A percentile compares a stretch with the other conserved stretches of the same genome.
Evolutionary conservation across 2,888 invertebrate genomes (phyloP).

Genomic region (Fabriciana adippe): DNA sequence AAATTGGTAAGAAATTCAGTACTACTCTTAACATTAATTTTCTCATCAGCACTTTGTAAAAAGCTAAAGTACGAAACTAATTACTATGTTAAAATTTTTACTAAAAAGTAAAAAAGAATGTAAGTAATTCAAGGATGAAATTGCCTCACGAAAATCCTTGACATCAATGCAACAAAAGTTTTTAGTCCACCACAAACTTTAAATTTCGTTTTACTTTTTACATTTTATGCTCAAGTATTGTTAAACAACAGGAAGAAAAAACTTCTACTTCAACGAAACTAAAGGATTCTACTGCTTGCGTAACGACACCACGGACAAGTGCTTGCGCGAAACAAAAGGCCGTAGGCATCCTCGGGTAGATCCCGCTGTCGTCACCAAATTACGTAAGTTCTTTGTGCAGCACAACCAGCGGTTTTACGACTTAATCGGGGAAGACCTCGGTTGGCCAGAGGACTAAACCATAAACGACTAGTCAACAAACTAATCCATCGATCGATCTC

Average conservation of each 20-base stretch:
- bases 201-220: conserved; percentile 30
- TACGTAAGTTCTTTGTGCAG: conserved; percentile 93
- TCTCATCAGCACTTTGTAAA: background rate
- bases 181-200: conserved; percentile 22
- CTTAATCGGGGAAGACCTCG: conserved; percentile 94
- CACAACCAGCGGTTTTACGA: conserved; percentile 96
- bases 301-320: conserved; percentile 91
- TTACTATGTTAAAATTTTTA: too few species aligned
- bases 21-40: background rate
- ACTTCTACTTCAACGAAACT: conserved; percentile 98
- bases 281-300: conserved; percentile 97
- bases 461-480: conserved; percentile 16
- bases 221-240: conserved; percentile 20
- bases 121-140: conserved; percentile 20
- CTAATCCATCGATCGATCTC: conserved; percentile 35
- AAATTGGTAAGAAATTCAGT: conserved; percentile 62
- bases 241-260: conserved; percentile 84
- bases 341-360: conserved; percentile 92
- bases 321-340: conserved; percentile 92
- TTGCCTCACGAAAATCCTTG: conserved; percentile 28
- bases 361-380: conserved; percentile 88
- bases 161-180: conserved; percentile 33
- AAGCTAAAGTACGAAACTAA: background rate
- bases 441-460: conserved; percentile 93
- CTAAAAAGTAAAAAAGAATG: background rate